Evolutionary conservation across 2,888 invertebrate species (phyloP).

Genomic region (Rosalia funebris): DNA sequence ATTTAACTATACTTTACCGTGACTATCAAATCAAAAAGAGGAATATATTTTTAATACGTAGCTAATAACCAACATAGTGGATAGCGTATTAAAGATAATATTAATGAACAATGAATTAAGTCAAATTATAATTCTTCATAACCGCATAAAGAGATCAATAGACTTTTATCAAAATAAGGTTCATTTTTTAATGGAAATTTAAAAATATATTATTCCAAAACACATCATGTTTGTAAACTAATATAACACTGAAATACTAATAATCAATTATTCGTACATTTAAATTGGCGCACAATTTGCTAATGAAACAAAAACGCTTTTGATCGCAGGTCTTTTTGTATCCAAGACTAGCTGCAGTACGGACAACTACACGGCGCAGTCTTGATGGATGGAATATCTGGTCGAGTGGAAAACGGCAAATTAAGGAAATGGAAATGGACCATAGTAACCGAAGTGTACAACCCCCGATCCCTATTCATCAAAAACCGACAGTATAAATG

Average conservation of each 20-base stretch:
- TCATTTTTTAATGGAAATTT: no score
- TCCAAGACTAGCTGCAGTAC: conserved; percentile 6
- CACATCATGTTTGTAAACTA: background rate
- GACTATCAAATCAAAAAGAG: no score
- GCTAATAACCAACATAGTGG: no score
- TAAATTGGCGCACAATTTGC: conserved; percentile 6
- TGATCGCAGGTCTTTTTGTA: conserved; percentile 11
- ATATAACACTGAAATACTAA: background rate
- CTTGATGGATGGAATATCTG: conserved; percentile 29
- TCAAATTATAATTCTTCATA: no score
- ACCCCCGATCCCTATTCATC: conserved; percentile 46
- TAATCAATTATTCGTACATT: background rate
- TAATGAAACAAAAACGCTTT: conserved; percentile 23
- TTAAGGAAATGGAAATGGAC: conserved; percentile 49
- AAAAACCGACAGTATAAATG: conserved; percentile 48
- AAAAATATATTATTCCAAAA: no score
- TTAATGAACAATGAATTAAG: no score
- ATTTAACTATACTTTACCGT: no score
- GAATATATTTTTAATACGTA: no score
- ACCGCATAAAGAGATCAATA: no score
- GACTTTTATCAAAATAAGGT: no score
- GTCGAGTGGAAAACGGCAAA: conserved; percentile 41
- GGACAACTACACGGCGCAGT: conserved; percentile 16
- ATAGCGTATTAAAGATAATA: no score
- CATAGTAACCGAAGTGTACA: conserved; percentile 30